These are phyloP conservation scores for Stratiomys singularior DNA, from an alignment of 2,888 invertebrate genomes.

Conservation along the genomic window DNA sequence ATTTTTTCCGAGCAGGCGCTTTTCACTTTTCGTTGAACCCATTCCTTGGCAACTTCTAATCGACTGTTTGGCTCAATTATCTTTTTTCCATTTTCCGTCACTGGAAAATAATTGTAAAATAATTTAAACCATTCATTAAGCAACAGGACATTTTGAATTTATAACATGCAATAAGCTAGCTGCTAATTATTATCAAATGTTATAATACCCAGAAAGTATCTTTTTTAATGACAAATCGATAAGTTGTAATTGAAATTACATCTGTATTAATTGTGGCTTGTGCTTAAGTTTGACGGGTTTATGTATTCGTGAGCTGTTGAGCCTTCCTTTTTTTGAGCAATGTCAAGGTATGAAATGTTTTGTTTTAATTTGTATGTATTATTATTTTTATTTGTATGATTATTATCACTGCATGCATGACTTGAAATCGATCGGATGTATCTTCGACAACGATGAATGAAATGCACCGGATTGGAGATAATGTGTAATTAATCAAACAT, in stretches of 20 bases:
- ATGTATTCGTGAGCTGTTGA: no score
- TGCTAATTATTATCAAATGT: background rate
- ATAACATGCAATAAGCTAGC: no score
- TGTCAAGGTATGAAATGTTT: background rate
- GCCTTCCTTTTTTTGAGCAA: background rate
- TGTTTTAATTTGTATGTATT: background rate
- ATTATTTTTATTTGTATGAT: background rate
- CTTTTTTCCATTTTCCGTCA: conserved; percentile 67
- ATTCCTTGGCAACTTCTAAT: conserved; percentile 61
- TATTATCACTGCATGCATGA: conserved; percentile 32
- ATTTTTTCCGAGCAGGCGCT: conserved; percentile 74
- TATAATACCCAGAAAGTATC: background rate
- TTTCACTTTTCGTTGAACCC: conserved; percentile 66
- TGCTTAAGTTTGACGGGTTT: no score
- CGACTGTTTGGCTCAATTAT: conserved; percentile 57
- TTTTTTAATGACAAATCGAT: background rate
- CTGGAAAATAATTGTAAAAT: conserved; percentile 59
- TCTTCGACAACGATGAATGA: background rate
- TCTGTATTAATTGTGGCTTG: no score
- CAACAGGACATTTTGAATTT: conserved; percentile 51
- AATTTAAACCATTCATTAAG: conserved; percentile 23
- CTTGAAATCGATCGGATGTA: background rate
- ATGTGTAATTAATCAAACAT: no score
- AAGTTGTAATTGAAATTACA: background rate
- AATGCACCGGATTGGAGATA: no score